phyloP scores from a whole-genome alignment of 2,113 vertebrate genomes.

The Donacobius atricapilla region DNA sequence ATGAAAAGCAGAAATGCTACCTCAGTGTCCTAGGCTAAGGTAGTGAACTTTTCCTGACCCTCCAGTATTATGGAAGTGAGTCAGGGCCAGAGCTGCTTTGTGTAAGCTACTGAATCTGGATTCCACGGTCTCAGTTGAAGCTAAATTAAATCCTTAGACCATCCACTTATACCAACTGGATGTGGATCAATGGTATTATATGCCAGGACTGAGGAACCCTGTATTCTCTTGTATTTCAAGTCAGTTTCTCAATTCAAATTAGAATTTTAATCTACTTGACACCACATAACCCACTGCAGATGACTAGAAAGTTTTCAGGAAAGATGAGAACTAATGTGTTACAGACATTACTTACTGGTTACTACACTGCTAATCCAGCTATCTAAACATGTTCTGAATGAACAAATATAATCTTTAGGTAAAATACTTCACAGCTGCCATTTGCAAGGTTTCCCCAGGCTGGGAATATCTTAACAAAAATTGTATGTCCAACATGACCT shows the following conservation, averaged over 20 bases:
- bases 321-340: background rate
- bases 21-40: background rate
- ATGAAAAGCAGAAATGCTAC: background rate
- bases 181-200: conserved; percentile 7
- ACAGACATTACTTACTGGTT: background rate
- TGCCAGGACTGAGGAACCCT: background rate
- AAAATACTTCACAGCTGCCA: background rate
- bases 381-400: background rate
- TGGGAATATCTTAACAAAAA: background rate
- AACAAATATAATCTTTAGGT: background rate
- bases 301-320: background rate
- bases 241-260: background rate
- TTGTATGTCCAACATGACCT: background rate
- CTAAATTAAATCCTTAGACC: conserved; percentile 56
- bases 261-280: background rate
- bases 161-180: conserved; percentile 51
- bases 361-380: background rate
- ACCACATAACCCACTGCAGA: background rate
- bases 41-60: conserved; percentile 52
- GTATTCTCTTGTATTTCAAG: background rate
- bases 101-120: conserved; percentile 62
- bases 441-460: background rate
- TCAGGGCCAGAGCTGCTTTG: conserved; percentile 63
- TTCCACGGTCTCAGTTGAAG: conserved; percentile 19
- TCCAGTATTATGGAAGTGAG: conserved; percentile 45